Conservation (phyloP, 1,140 invertebrate genomes). For the Papilio machaon region DNA sequence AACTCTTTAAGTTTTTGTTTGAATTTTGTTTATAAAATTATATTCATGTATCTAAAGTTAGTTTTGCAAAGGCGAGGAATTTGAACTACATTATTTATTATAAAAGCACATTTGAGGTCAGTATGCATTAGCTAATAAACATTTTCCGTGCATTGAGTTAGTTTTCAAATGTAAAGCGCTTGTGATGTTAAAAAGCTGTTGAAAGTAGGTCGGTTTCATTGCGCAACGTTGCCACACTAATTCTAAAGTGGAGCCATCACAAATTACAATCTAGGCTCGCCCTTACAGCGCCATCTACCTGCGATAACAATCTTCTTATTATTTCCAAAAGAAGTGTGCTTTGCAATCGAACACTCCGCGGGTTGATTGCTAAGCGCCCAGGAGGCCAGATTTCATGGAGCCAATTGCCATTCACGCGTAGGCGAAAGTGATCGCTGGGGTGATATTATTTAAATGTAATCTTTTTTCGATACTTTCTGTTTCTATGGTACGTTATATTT, state of each 20-base stretch:
- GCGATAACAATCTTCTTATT: conserved; percentile 78
- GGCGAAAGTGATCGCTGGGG: conserved; percentile 77
- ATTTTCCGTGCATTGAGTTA: conserved; percentile 33
- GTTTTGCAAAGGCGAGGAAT: neutral
- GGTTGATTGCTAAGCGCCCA: conserved; percentile 77
- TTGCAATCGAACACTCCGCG: conserved; percentile 73
- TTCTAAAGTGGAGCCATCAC: conserved; percentile 72
- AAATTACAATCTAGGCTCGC: conserved; percentile 74
- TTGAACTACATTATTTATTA: conserved; percentile 9
- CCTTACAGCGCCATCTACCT: conserved; percentile 65
- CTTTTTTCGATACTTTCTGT: conserved; percentile 75
- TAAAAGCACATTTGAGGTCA: conserved; percentile 30
- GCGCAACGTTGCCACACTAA: conserved; percentile 63
- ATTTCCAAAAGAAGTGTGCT: conserved; percentile 68
- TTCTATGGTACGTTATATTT: conserved; percentile 32
- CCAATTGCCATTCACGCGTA: conserved; percentile 74
- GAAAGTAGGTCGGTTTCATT: conserved; percentile 43
- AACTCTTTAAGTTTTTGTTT: neutral
- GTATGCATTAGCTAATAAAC: conserved; percentile 39
- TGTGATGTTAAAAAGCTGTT: conserved; percentile 46
- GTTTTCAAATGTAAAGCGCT: conserved; percentile 39
- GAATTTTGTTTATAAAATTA: neutral
- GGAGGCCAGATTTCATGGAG: conserved; percentile 77
- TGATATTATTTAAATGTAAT: conserved; percentile 82
- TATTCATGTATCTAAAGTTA: neutral